Base-by-base conservation (phyloP, 2,888 invertebrate genomes). In the Entomobrya multifasciata region DNA sequence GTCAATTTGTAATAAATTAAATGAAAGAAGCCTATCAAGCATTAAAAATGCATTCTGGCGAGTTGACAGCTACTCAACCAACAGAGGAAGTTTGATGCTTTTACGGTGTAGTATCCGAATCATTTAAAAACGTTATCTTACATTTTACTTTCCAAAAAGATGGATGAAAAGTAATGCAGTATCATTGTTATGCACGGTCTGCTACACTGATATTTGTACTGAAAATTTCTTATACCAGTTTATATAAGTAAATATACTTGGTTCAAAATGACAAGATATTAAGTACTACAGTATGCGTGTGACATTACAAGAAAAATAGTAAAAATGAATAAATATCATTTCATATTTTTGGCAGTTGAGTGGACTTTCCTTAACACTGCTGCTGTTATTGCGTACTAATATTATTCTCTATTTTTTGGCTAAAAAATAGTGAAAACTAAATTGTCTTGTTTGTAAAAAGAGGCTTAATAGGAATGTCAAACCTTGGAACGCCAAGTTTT, bases 1-100 rank as follows among this genome's bases (percentile, higher is more conserved):
- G 80, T 80, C 80, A 80, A 80, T 80, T 80, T 80, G 70, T 70
- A 70, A 80, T 80, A 70, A 80, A 70, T 79, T 79, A 79, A 79
- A 62, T 79, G 17, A 5, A 52, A 62, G 49, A 67, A 80, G 80
- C 83, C 30, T 76, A 55, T 76, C 65, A 62, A 76, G 72, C 76
- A 83, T 65, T 49, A 74, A 62, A 10, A 49, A 47, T 74, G 17
- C 15, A 41, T 41, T 67, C 22, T 67, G 44, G 6, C 36, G 20
- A 81, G 74, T 72, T 83, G 65, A 62, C 62, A 76, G 65, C 76
- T 30, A 57, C 13, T 15, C 17, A 47, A 5, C n/a, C 1, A 62
- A 4, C 60, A 30, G 13, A 30, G 30, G 20, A 67, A 49, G 17
- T 30, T 77, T 17, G n/a, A n/a, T 36, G 5, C 36, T 36, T 36